Evolutionary conservation across 2,888 invertebrate genomes (phyloP).

Genomic region (Platerodrilus igneus): DNA sequence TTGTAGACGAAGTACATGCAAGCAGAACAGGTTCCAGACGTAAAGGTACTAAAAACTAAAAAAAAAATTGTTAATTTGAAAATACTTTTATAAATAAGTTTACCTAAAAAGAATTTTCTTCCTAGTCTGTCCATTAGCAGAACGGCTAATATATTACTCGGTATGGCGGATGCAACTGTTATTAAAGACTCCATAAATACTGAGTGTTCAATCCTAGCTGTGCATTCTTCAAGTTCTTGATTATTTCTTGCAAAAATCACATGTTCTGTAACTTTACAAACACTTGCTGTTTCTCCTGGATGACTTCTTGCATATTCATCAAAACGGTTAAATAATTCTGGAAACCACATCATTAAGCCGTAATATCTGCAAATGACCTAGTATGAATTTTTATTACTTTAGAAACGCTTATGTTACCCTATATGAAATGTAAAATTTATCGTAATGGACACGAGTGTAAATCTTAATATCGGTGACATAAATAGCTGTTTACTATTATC

Average conservation of each 20-base stretch:
- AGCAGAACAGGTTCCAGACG: conserved; percentile 78
- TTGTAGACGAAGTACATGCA: conserved; percentile 81
- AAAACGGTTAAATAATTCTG: conserved; percentile 87
- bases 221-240: conserved; percentile 57
- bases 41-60: conserved; percentile 78
- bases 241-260: conserved; percentile 65
- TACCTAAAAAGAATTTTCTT: conserved; percentile 77
- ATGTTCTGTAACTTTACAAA: conserved; percentile 73
- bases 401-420: conserved; percentile 63
- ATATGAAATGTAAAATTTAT: conserved; percentile 93
- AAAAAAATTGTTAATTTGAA: background rate
- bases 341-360: conserved; percentile 96
- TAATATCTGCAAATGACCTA: conserved; percentile 65
- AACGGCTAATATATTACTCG: conserved; percentile 78
- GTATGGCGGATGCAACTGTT: conserved; percentile 79
- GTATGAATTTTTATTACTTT: background rate
- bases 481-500: conserved; percentile 80
- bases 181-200: conserved; percentile 85
- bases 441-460: conserved; percentile 77
- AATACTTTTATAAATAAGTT: conserved; percentile 14
- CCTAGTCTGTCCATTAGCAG: conserved; percentile 80
- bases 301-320: conserved; percentile 71
- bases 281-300: conserved; percentile 62
- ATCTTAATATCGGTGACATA: conserved; percentile 74
- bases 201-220: conserved; percentile 67